phyloP scores from a whole-genome alignment of 2,797 vertebrate genomes.

The Acanthurus lineatus region DNA sequence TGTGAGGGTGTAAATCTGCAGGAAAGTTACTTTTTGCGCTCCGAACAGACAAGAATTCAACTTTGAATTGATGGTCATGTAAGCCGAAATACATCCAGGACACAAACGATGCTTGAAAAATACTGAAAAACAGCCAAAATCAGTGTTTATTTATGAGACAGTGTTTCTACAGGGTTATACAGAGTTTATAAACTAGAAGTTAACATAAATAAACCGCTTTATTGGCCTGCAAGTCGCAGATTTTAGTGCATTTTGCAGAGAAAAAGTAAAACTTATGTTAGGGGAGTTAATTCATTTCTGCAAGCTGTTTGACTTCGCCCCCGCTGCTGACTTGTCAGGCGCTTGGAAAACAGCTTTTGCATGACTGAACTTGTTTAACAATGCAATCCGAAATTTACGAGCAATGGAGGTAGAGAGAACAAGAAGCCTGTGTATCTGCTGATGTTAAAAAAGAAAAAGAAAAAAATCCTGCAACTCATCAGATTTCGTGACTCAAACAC shows the following conservation, averaged over 20 bases:
- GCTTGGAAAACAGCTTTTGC: neutral
- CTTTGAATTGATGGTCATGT: neutral
- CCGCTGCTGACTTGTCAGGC: conserved; percentile 3
- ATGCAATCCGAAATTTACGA: conserved; percentile 5
- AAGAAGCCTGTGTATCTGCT: neutral
- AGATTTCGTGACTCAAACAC: no score
- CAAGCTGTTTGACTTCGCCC: neutral
- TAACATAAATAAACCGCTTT: neutral
- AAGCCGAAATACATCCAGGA: no score
- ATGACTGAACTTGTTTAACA: conserved; percentile 31
- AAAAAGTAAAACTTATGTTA: neutral
- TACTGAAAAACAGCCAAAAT: neutral
- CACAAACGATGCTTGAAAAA: neutral
- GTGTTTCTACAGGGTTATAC: neutral
- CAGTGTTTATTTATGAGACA: neutral
- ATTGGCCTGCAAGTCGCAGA: no score
- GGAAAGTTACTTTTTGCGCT: conserved; percentile 1
- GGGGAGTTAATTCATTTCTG: neutral
- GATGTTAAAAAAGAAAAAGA: no score
- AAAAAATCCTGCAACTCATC: no score
- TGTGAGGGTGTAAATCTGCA: neutral
- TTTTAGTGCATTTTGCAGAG: neutral
- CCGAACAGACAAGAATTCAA: neutral
- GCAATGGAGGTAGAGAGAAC: neutral
- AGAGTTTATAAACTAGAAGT: neutral